These are phyloP conservation scores for Uropetala carovei DNA, from an alignment of 2,888 invertebrate species.

Conservation along the genomic window DNA sequence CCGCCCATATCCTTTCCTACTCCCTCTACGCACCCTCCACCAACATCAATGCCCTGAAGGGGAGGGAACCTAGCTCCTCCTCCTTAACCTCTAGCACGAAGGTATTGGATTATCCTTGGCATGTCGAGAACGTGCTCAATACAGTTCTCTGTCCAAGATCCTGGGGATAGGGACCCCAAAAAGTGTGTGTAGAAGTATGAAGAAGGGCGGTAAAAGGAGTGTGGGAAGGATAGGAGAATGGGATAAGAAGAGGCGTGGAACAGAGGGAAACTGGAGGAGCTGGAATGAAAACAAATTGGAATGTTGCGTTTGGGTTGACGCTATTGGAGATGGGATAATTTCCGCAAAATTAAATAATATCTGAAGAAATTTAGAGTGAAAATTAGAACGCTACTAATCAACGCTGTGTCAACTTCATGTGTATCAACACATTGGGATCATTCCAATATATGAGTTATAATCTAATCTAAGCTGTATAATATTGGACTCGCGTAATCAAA, in stretches of 20 bases:
- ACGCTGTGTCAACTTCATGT: too few species aligned
- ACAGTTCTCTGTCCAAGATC: conserved; percentile 28
- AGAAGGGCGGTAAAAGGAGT: not conserved
- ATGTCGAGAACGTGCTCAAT: conserved; percentile 44
- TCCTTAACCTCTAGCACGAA: conserved; percentile 3
- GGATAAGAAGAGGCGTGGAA: not conserved
- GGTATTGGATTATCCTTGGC: conserved; percentile 52
- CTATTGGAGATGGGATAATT: too few species aligned
- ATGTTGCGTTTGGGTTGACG: too few species aligned
- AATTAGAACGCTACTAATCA: too few species aligned
- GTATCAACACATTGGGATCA: too few species aligned
- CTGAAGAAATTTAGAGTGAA: too few species aligned
- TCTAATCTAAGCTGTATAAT: too few species aligned
- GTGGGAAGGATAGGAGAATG: not conserved
- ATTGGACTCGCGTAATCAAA: too few species aligned
- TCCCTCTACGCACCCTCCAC: not conserved
- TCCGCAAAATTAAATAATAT: too few species aligned
- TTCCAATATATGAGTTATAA: too few species aligned
- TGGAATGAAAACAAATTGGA: too few species aligned
- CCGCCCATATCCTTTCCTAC: not conserved
- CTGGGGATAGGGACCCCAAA: not conserved
- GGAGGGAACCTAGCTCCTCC: not conserved
- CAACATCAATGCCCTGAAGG: conserved; percentile 32
- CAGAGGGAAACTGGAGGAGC: not conserved
- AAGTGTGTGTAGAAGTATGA: not conserved